A percentile compares a stretch with the other conserved stretches of the same genome.
phyloP scores from a whole-genome alignment of 2,113 vertebrate genomes.

The Plectropomus leopardus region DNA sequence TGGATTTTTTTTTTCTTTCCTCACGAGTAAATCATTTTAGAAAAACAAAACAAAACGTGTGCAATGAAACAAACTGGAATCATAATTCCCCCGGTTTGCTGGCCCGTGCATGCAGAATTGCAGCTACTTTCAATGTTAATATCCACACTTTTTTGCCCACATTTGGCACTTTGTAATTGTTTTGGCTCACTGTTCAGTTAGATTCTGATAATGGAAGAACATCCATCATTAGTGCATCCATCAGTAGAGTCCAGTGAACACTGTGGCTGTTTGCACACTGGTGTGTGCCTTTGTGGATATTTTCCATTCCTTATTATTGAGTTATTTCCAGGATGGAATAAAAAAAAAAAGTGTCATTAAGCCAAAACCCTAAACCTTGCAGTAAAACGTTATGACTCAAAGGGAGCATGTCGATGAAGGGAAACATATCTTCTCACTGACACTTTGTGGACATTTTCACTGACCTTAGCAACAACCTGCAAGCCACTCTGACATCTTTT shows the following conservation, averaged over 20 bases:
- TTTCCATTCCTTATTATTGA: slow-evolving; percentile 38
- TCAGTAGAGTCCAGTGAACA: slow-evolving; percentile 45
- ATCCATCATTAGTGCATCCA: slow-evolving; percentile 52
- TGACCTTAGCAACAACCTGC: slow-evolving; percentile 25
- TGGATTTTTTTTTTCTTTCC: slow-evolving; percentile 34
- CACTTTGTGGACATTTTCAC: neutral
- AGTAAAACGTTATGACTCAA: slow-evolving; percentile 42
- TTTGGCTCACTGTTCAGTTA: slow-evolving; percentile 48
- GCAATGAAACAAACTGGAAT: slow-evolving; percentile 62
- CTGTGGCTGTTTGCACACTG: slow-evolving; percentile 23
- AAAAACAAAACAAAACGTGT: slow-evolving; percentile 25
- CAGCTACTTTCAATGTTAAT: slow-evolving; percentile 45
- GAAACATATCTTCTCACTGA: slow-evolving; percentile 8
- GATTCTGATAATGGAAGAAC: slow-evolving; percentile 48
- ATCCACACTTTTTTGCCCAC: slow-evolving; percentile 27
- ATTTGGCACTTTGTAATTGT: slow-evolving; percentile 52
- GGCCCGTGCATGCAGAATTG: slow-evolving; percentile 25
- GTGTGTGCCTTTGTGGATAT: slow-evolving; percentile 31
- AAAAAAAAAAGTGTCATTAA: slow-evolving; percentile 35
- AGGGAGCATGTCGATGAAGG: slow-evolving; percentile 6
- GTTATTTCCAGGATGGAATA: slow-evolving; percentile 33
- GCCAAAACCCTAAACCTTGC: slow-evolving; percentile 40
- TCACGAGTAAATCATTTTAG: slow-evolving; percentile 48
- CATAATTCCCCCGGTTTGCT: slow-evolving; percentile 48
- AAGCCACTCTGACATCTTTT: slow-evolving; percentile 15